phyloP scores from a whole-genome alignment of 2,888 invertebrate genomes.

The Muscina levida region DNA sequence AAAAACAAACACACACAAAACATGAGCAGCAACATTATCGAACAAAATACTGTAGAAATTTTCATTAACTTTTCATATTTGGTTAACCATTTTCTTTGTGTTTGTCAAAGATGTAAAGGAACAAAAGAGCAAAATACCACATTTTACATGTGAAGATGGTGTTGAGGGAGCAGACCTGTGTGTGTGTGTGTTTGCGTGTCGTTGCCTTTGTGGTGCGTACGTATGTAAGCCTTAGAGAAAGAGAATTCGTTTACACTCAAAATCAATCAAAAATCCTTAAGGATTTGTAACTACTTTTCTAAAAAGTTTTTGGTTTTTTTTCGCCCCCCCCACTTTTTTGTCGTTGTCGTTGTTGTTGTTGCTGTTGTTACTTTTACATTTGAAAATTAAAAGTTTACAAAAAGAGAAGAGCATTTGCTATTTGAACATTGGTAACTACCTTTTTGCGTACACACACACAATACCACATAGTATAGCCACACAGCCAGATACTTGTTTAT shows the following conservation, averaged over 20 bases:
- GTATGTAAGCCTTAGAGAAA: too few relatives aligned
- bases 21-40: neutral
- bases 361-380: conserved; percentile 36
- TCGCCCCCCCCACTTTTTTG: too few relatives aligned
- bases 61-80: conserved; percentile 46
- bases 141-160: neutral
- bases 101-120: conserved; percentile 15
- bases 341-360: neutral
- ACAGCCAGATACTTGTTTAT: too few relatives aligned
- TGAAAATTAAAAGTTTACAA: conserved; percentile 53
- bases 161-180: too few relatives aligned
- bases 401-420: conserved; percentile 24
- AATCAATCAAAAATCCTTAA: conserved; percentile 58
- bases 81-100: conserved; percentile 50
- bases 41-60: conserved; percentile 22
- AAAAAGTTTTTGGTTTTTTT: conserved; percentile 15
- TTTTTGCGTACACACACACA: too few relatives aligned
- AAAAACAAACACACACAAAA: neutral
- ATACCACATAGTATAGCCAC: too few relatives aligned
- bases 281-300: conserved; percentile 21
- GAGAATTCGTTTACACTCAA: conserved; percentile 1
- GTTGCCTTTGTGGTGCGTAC: neutral
- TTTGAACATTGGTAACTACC: too few relatives aligned
- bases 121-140: conserved; percentile 33
- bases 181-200: neutral